phyloP scores from a whole-genome alignment of 2,888 invertebrate species.

The Lepidocyrtoides sp. region DNA sequence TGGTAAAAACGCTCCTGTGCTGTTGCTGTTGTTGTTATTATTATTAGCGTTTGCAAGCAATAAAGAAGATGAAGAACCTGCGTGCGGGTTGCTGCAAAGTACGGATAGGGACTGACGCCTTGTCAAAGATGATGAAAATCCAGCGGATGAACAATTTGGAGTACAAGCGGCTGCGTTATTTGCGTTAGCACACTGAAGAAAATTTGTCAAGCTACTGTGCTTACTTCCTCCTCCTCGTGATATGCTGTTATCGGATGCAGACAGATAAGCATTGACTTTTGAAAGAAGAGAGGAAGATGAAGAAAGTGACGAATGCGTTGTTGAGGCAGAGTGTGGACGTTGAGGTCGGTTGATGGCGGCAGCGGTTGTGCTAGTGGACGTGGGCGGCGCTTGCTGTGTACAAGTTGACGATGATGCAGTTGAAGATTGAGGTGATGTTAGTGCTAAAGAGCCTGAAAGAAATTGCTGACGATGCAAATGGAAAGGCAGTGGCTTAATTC shows the following conservation, averaged over 20 bases:
- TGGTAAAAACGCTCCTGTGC: constrained; percentile 9
- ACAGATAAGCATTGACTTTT: constrained; percentile 71
- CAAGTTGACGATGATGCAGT: constrained; percentile 17
- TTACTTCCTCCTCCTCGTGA: constrained; percentile 46
- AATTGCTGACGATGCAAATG: constrained; percentile 78
- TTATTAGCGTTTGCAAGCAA: constrained; percentile 14
- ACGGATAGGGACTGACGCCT: constrained; percentile 72
- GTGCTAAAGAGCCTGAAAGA: constrained; percentile 74
- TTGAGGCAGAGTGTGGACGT: constrained; percentile 76
- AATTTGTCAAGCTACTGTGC: constrained; percentile 68
- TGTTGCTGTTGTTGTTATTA: constrained; percentile 25
- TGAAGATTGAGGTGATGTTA: constrained; percentile 22
- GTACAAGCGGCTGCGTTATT: constrained; percentile 13
- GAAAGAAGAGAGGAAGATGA: constrained; percentile 71
- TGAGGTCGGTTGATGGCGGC: constrained; percentile 51
- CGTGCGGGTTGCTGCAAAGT: constrained; percentile 56
- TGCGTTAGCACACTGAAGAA: constrained; percentile 58
- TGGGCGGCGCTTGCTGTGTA: constrained; percentile 44
- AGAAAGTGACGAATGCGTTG: constrained; percentile 73
- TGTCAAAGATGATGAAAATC: constrained; percentile 61
- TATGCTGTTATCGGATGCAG: constrained; percentile 75
- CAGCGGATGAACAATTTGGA: constrained; percentile 28
- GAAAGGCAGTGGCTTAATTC: constrained; percentile 78
- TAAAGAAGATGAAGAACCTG: constrained; percentile 22
- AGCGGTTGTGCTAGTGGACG: constrained; percentile 6